Conservation (phyloP, 2,113 vertebrate genomes). For the Bathybates hornii region DNA sequence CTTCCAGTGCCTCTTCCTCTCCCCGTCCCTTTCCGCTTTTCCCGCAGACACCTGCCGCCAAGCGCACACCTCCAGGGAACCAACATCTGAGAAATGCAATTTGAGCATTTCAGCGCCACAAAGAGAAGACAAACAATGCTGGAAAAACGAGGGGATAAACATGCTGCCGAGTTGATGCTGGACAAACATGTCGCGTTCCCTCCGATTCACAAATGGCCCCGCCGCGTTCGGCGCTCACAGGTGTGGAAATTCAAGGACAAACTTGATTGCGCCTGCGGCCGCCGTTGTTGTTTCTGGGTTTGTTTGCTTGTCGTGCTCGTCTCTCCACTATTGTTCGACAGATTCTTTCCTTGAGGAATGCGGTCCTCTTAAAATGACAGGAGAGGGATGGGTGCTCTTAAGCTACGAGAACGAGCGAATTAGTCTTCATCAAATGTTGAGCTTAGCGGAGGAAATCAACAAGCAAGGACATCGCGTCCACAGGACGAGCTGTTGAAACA, state of each 20-base stretch:
- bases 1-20: conserved; percentile 38
- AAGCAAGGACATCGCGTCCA: background rate
- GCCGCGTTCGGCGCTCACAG: conserved; percentile 51
- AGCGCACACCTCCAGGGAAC: conserved; percentile 77
- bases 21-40: conserved; percentile 30
- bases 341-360: conserved; percentile 38
- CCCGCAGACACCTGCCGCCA: conserved; percentile 73
- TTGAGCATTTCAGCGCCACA: conserved; percentile 67
- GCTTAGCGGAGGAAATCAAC: background rate
- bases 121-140: conserved; percentile 74
- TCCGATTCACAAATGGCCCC: conserved; percentile 49
- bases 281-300: conserved; percentile 46
- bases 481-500: background rate
- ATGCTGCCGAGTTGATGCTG: conserved; percentile 56
- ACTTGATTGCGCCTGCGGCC: conserved; percentile 40
- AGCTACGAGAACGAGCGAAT: conserved; percentile 11
- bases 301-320: conserved; percentile 54
- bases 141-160: conserved; percentile 60
- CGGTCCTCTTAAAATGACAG: conserved; percentile 10
- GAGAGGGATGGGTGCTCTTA: conserved; percentile 6
- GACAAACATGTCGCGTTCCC: conserved; percentile 65
- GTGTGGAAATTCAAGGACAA: conserved; percentile 71
- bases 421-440: background rate
- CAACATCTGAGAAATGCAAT: conserved; percentile 72
- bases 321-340: conserved; percentile 42